These are phyloP conservation scores for Lycocerus yunnanus DNA, from an alignment of 2,888 invertebrate species.

Conservation along the genomic window DNA sequence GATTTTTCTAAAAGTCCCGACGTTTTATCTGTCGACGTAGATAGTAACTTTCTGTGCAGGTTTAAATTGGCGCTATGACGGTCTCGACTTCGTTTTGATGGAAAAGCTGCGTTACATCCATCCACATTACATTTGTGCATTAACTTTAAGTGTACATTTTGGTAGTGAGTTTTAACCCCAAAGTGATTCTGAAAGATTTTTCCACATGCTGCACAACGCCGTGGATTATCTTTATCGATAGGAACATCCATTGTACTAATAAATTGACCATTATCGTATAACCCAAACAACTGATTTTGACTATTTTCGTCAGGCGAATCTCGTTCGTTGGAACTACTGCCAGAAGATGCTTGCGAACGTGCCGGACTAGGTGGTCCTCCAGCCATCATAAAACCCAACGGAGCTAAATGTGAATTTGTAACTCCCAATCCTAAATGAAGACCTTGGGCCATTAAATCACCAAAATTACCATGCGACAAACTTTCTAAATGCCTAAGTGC, in stretches of 20 bases:
- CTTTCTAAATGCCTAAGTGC: slow-evolving; percentile 78
- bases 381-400: slow-evolving; percentile 57
- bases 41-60: slow-evolving; percentile 86
- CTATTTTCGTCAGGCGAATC: slow-evolving; percentile 63
- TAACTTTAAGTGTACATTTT: slow-evolving; percentile 92
- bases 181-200: slow-evolving; percentile 93
- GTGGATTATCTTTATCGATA: slow-evolving; percentile 88
- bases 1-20: slow-evolving; percentile 55
- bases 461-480: slow-evolving; percentile 78
- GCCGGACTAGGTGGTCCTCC: slow-evolving; percentile 65
- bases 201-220: slow-evolving; percentile 89
- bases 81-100: slow-evolving; percentile 90
- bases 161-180: slow-evolving; percentile 92
- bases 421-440: slow-evolving; percentile 52
- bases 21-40: slow-evolving; percentile 65
- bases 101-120: slow-evolving; percentile 93
- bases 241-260: slow-evolving; percentile 81
- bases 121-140: slow-evolving; percentile 95
- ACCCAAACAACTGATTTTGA: slow-evolving; percentile 69
- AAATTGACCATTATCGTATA: slow-evolving; percentile 76
- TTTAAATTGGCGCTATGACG: slow-evolving; percentile 90
- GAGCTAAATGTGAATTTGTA: slow-evolving; percentile 53
- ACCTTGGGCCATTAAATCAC: slow-evolving; percentile 57
- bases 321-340: slow-evolving; percentile 62
- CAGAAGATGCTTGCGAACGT: slow-evolving; percentile 66